Evolutionary conservation across 2,113 vertebrate genomes (phyloP).

Genomic region (Podiceps cristatus): DNA sequence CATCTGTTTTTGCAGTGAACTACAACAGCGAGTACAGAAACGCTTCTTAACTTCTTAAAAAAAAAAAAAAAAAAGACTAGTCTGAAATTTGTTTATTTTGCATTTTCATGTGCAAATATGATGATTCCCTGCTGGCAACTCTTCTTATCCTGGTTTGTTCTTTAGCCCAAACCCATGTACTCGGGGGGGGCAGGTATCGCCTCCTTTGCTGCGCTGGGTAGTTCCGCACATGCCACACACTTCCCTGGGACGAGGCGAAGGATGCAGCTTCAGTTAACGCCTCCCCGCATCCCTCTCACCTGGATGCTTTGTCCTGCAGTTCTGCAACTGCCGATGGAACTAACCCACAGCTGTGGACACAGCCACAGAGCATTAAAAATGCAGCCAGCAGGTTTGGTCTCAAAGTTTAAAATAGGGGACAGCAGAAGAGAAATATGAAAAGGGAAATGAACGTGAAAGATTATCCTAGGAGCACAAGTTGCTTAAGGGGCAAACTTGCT

Average conservation of each 20-base stretch:
- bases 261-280: neutral
- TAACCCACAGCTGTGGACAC: neutral
- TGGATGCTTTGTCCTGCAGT: neutral
- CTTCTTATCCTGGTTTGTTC: neutral
- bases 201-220: neutral
- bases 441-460: neutral
- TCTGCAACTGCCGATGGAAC: neutral
- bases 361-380: neutral
- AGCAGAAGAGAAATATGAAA: neutral
- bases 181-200: neutral
- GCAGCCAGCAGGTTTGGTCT: neutral
- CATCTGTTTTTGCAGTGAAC: neutral
- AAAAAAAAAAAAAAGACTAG: neutral
- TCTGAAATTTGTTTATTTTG: neutral
- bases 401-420: neutral
- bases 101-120: neutral
- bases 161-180: neutral
- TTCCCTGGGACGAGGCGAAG: neutral
- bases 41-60: neutral
- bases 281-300: neutral
- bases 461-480: neutral
- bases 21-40: accelerated
- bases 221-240: neutral
- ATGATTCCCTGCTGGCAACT: neutral
- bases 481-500: neutral